These are phyloP conservation scores for Tragelaphus strepsiceros DNA, from an alignment of 2,113 vertebrate species.

Conservation along the genomic window DNA sequence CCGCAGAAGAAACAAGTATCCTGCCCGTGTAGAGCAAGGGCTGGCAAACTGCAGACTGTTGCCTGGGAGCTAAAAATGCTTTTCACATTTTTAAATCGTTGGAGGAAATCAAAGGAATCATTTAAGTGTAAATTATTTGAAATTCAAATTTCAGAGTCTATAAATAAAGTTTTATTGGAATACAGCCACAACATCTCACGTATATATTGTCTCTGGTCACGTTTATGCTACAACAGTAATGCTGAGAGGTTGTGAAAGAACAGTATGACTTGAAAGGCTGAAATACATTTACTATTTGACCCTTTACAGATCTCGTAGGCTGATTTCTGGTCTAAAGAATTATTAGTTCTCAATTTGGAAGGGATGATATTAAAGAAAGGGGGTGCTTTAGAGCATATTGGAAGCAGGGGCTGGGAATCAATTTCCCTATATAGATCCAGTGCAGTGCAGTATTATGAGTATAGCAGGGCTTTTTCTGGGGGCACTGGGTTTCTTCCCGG, in stretches of 20 bases:
- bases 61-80: background rate
- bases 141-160: conserved; percentile 25
- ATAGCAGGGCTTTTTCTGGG: background rate
- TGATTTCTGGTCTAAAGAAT: background rate
- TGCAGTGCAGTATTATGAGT: background rate
- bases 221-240: background rate
- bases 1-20: too few species aligned
- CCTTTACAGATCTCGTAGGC: background rate
- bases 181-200: background rate
- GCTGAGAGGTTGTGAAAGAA: background rate
- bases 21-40: too few species aligned
- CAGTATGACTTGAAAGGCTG: background rate
- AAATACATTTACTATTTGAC: background rate
- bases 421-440: background rate
- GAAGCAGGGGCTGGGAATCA: background rate
- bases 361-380: background rate
- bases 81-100: background rate
- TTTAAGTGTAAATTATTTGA: background rate
- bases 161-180: conserved; percentile 37
- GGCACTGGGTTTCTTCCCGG: background rate
- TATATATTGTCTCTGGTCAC: background rate
- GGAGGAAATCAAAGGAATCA: background rate
- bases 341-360: background rate
- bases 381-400: accelerated
- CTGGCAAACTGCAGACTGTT: background rate